Evolutionary conservation across 2,113 vertebrate genomes (phyloP), one percentile per base, ranked within the genome.

Genomic region (Zosterops borbonicus): DNA sequence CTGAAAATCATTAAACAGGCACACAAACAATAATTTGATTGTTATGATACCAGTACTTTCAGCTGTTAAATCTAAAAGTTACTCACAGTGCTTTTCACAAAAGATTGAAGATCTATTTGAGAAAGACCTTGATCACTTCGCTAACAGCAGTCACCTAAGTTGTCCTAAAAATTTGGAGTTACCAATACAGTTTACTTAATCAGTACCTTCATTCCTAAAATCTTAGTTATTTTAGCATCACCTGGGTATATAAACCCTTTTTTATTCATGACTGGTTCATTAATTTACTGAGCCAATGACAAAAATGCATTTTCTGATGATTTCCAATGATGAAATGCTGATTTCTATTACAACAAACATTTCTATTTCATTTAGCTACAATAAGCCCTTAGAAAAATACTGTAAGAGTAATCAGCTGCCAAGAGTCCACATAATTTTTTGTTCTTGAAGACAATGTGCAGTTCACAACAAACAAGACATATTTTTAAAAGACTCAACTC

Each of bases 1-100:
- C 74, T 73, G 60, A 39, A 96, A 97, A 94, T 37, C 23, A 87
- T 24, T 83, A 89, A 84, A 64, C 44, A 74, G 59, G 47, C 17
- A 64, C 25, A 90, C n/a, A n/a, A n/a, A n/a, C 24, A n/a, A 29
- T 74, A 89, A 20, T 49, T 29, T 63, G 52, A 83, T 35, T 64
- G 21, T n/a, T 83, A 39, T 67, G 33, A 68, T 75, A 63, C 8
- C 25, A 58, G 25, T 41, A 53, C 41, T 84, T 79, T 58, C 37
- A 86, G 29, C 21, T 69, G 13, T 59, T 70, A 70, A 74, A 37
- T 60, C 33, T 70, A 41, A 46, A 62, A 52, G 25, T n/a, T 55
- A 70, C 9, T 82, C 3, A 13, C 14, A 69, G 20, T 20, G 31
- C 24, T 87, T 92, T 95, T 31, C 83, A 52, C 8, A 46, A 70